phyloP scores from a whole-genome alignment of 1,140 invertebrate genomes.

The Parapsyche elsis region DNA sequence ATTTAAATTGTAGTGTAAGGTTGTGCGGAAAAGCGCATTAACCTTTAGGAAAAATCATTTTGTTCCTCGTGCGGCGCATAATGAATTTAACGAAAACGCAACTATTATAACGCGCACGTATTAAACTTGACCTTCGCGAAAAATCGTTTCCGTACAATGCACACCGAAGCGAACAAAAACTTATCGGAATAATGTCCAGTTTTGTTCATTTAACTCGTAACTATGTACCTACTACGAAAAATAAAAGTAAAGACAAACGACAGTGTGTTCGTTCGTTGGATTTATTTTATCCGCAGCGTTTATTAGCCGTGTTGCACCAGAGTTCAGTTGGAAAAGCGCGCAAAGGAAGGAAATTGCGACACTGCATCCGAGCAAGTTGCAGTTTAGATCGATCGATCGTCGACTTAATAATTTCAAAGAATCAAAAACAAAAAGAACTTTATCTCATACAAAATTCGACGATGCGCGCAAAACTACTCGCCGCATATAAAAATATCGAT shows the following conservation, averaged over 20 bases:
- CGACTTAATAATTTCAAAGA: too few relatives aligned
- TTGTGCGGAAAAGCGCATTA: too few relatives aligned
- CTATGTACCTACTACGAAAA: background rate
- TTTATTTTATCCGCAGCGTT: too few relatives aligned
- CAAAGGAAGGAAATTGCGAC: constrained; percentile 8
- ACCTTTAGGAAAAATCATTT: too few relatives aligned
- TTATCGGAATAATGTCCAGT: too few relatives aligned
- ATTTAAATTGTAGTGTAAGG: too few relatives aligned
- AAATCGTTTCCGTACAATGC: constrained; percentile 6
- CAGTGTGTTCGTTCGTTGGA: too few relatives aligned
- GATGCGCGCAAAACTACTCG: background rate
- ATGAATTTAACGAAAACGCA: too few relatives aligned
- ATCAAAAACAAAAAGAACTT: background rate
- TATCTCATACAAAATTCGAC: background rate
- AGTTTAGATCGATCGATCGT: background rate
- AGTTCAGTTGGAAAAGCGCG: background rate
- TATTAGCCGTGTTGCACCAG: too few relatives aligned
- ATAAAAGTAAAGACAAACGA: background rate
- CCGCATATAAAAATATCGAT: constrained; percentile 7
- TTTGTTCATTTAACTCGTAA: too few relatives aligned
- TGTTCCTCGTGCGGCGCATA: too few relatives aligned
- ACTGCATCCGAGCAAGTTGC: background rate
- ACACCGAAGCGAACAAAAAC: background rate
- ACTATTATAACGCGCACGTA: background rate
- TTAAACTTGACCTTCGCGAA: constrained; percentile 15